Evolutionary conservation across 1,140 invertebrate genomes (phyloP).

Genomic region (Phthorimaea operculella): DNA sequence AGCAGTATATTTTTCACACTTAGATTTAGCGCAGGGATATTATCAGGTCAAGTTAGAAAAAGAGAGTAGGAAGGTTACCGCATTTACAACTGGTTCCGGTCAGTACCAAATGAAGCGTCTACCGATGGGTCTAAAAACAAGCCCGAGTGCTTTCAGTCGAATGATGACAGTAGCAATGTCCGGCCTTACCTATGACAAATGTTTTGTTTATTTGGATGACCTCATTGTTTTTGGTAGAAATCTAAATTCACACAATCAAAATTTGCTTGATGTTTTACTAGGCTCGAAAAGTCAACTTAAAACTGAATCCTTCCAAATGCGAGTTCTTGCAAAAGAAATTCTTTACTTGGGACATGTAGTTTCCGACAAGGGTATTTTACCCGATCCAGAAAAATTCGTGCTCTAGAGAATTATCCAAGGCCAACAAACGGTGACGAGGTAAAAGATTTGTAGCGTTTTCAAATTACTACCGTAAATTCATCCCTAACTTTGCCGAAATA

Average conservation of each 20-base stretch:
- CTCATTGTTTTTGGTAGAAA: conserved; percentile 41
- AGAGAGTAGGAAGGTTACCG: conserved; percentile 47
- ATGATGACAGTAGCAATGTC: conserved; percentile 45
- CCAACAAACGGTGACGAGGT: conserved; percentile 47
- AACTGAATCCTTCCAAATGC: conserved; percentile 41
- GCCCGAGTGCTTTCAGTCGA: conserved; percentile 28
- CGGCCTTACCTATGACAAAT: conserved; percentile 27
- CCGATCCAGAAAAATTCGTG: conserved; percentile 50
- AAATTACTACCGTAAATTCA: conserved; percentile 57
- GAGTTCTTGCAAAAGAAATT: conserved; percentile 51
- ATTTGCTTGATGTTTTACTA: conserved; percentile 31
- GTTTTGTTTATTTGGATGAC: conserved; percentile 51
- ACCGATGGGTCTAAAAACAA: conserved; percentile 52
- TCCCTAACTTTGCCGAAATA: conserved; percentile 40
- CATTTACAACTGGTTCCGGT: conserved; percentile 39
- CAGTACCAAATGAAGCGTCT: conserved; percentile 40
- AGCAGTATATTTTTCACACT: conserved; percentile 58
- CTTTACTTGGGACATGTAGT: conserved; percentile 56
- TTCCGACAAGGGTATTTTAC: conserved; percentile 44
- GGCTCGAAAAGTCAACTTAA: conserved; percentile 42
- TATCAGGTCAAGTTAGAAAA: conserved; percentile 60
- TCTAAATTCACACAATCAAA: conserved; percentile 40
- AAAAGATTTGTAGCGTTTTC: conserved; percentile 57
- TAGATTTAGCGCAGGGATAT: conserved; percentile 65
- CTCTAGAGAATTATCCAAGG: conserved; percentile 41